Base-by-base conservation (phyloP, 1,140 invertebrate species). In the Temnothorax longispinosus region DNA sequence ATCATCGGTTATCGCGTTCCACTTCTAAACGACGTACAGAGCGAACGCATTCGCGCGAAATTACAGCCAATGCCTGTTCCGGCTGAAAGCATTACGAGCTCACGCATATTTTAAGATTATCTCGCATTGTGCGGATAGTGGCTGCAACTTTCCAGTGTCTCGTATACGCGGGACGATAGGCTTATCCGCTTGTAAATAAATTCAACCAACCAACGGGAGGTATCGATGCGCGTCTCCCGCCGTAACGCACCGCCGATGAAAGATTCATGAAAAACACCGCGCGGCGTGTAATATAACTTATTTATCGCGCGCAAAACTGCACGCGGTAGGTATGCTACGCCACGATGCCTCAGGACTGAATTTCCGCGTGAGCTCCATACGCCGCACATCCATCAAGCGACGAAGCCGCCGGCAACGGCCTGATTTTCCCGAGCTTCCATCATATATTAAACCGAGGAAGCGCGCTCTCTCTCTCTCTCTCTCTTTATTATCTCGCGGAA, bases 191-290 rank as follows among this genome's bases (percentile, higher is more conserved):
- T 71, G 64, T 81, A 64, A 81, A 81, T 81, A 81, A 81, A 81
- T 81, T 81, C 52, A 69, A 35, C 38, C 65, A 27, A 1, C 27
- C 27, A 27, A n/a, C 8, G 78, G 27, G 35, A 56, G 78, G 35
- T 41, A 71, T 56, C 64, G 64, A 81, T 64, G 64, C 15, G 65
- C 78, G 38, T 5, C 38, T 27, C 64, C 50, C 52, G 35, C 18
- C 13, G 1, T 78, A 56, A 81, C 78, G 78, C 78, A 81, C 65
- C 64, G 38, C 21, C 78, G 64, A 81, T 81, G 78, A 81, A 81
- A 81, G 78, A 81, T 81, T 81, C 78, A 81, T 81, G 78, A 81
- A 81, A 81, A 81, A 81, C 65, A 81, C 15, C 38, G 62, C 35
- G n/a, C 62, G 78, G 18, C 78, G 65, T 71, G 78, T 71, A 81